These are phyloP conservation scores for Eurystomus gularis DNA, from an alignment of 2,113 vertebrate genomes.

Conservation along the genomic window DNA sequence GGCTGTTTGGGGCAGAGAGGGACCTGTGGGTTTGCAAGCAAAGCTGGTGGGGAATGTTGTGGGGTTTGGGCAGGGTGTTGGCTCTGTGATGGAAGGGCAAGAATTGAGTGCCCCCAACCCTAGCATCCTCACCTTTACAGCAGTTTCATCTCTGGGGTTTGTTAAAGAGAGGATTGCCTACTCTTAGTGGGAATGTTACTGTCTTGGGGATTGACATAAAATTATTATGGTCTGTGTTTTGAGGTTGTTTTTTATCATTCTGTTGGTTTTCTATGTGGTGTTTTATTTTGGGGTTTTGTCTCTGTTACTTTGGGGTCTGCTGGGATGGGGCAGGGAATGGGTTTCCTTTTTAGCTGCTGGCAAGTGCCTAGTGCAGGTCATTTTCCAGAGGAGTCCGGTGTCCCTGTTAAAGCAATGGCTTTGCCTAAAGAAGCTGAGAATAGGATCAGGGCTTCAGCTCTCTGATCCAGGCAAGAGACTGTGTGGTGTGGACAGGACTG, in stretches of 20 bases:
- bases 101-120: background rate
- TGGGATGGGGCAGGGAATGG: background rate
- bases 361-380: background rate
- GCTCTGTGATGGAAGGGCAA: background rate
- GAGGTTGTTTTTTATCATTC: background rate
- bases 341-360: background rate
- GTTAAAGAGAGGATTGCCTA: background rate
- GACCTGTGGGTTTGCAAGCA: background rate
- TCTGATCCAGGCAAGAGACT: background rate
- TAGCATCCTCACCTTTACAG: background rate
- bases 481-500: background rate
- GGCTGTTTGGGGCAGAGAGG: background rate
- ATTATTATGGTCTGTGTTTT: background rate
- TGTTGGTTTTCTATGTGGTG: background rate
- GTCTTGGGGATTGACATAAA: background rate
- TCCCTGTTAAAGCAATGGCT: background rate
- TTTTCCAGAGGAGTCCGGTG: background rate
- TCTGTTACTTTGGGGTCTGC: background rate
- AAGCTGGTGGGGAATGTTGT: background rate
- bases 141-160: accelerated
- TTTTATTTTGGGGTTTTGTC: background rate
- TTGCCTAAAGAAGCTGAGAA: background rate
- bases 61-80: background rate
- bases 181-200: background rate
- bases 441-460: background rate